Evolutionary conservation across 2,888 invertebrate species (phyloP).

Genomic region (Sthenelais limicola): DNA sequence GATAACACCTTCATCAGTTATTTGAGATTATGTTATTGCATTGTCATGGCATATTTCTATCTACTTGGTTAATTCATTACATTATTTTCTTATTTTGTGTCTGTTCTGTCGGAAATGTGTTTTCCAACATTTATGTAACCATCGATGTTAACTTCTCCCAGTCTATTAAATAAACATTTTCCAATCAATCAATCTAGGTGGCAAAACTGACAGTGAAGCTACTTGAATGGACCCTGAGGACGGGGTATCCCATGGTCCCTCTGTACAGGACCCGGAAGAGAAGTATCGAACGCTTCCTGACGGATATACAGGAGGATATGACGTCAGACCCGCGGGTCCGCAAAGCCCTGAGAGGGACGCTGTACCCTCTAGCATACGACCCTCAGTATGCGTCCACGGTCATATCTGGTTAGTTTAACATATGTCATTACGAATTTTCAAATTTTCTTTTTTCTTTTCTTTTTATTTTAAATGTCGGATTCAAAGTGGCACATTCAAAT

Average conservation of each 20-base stretch:
- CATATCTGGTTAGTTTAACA: constrained; percentile 1
- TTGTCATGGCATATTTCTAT: too few relatives aligned
- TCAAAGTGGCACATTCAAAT: too few relatives aligned
- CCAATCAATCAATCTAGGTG: background rate
- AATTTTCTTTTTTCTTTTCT: too few relatives aligned
- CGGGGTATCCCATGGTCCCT: constrained; percentile 22
- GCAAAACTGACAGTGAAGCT: constrained; percentile 6
- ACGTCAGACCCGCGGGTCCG: constrained; percentile 35
- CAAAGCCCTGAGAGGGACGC: constrained; percentile 2
- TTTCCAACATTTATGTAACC: too few relatives aligned
- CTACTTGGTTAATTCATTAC: too few relatives aligned
- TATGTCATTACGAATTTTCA: too few relatives aligned
- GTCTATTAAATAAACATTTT: background rate
- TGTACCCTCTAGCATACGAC: constrained; percentile 21
- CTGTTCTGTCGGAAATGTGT: too few relatives aligned
- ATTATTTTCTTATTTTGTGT: too few relatives aligned
- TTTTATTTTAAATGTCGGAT: too few relatives aligned
- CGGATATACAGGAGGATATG: constrained; percentile 25
- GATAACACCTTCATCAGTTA: too few relatives aligned
- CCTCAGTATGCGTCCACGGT: background rate
- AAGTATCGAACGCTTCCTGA: background rate
- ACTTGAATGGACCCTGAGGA: constrained; percentile 22
- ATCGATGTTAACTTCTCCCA: background rate
- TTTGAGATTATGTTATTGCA: too few relatives aligned
- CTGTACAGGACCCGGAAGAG: background rate